Base-by-base conservation (phyloP, 2,113 vertebrate genomes). In the Xiphophorus couchianus region DNA sequence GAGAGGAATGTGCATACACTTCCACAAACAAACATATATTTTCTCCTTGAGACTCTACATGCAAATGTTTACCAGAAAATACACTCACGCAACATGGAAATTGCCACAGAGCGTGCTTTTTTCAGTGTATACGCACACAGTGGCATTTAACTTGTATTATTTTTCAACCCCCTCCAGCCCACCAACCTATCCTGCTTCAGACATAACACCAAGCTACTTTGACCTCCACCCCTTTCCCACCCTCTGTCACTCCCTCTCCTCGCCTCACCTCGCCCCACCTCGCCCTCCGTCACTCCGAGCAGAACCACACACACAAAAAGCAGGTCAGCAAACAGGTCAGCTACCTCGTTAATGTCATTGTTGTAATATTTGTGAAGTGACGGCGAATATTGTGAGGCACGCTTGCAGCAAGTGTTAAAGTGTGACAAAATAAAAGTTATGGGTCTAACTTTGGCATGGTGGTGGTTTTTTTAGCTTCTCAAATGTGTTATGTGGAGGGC, bases 321-420 rank as follows among this genome's bases (percentile, higher is more conserved):
- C 91, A 93, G 93, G 93, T 94, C 91, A 93, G 93, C 89, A 82
- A 75, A 58, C 91, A 93, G 93, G 93, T 94, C 91, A 93, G 93
- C 89, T 81, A 75, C 51, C 86, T 91, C 85, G 87, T 92, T 92
- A 80, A 84, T 87, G 5, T 83, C 82, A 71, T 89, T 88, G 82
- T 93, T 89, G 81, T 87, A 88, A 77, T 78, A 27, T 92, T 91
- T 71, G 74, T 78, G 76, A 82, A 9, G 73, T 48, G 81, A 75
- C 48, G 67, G 54, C 28, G 67, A 62, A 77, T 8, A 37, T 37
- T n/a, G 80, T 19, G 63, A 54, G 29, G 80, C 74, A 10, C 14
- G 66, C 28, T 29, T 28, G 72, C 37, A n/a, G 65, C 73, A 69
- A 74, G 74, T 86, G 86, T 79, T 85, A 66, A 85, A 76, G 84